phyloP scores from a whole-genome alignment of 1,140 invertebrate genomes.

The Lordiphosa clarofinis region DNA sequence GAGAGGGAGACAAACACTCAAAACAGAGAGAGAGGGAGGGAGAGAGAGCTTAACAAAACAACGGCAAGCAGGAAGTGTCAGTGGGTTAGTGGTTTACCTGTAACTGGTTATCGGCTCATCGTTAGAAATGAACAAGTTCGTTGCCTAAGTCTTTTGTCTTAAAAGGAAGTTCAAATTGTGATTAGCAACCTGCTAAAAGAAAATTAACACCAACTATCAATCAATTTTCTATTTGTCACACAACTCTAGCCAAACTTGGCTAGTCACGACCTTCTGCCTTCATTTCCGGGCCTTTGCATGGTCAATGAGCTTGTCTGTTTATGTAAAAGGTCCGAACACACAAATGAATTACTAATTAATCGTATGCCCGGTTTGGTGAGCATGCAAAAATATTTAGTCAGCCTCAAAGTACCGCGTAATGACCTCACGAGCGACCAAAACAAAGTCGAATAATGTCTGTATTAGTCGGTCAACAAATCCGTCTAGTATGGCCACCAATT shows the following conservation, averaged over 20 bases:
- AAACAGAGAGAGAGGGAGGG: conserved; percentile 6
- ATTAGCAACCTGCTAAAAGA: conserved; percentile 12
- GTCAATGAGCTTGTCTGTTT: conserved; percentile 29
- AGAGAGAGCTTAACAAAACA: conserved; percentile 38
- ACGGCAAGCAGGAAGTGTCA: conserved; percentile 63
- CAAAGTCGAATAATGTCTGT: conserved; percentile 63
- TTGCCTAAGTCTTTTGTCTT: conserved; percentile 68
- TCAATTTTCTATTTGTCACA: background rate
- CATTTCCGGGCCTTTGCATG: conserved; percentile 42
- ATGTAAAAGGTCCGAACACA: conserved; percentile 38
- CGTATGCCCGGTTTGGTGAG: conserved; percentile 48
- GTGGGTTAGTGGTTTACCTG: conserved; percentile 57
- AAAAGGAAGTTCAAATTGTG: conserved; percentile 37
- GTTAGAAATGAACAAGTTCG: conserved; percentile 32
- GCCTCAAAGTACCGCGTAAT: conserved; percentile 34
- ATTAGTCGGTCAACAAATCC: conserved; percentile 58
- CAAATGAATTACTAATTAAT: conserved; percentile 65
- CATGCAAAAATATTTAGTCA: conserved; percentile 56
- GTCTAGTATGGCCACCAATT: conserved; percentile 63
- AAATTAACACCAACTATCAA: conserved; percentile 31
- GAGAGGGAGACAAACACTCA: conserved; percentile 8
- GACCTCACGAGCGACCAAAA: conserved; percentile 45
- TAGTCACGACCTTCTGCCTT: conserved; percentile 40
- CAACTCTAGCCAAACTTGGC: conserved; percentile 15
- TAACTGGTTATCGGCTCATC: conserved; percentile 2